These are phyloP conservation scores for Drosophila lini DNA, from an alignment of 1,140 invertebrate genomes.

Conservation along the genomic window DNA sequence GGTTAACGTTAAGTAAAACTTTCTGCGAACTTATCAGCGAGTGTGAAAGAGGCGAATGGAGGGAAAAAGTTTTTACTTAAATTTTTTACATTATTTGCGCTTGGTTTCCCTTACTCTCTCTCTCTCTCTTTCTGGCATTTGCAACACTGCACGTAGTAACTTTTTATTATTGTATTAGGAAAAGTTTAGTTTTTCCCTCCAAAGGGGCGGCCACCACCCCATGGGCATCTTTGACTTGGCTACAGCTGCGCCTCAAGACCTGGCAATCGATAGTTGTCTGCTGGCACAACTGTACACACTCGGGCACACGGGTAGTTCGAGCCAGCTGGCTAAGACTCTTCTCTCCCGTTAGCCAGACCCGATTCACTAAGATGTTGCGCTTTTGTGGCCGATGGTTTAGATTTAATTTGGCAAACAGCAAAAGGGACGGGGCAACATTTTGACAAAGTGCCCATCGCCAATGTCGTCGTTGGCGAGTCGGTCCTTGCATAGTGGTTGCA, in stretches of 20 bases:
- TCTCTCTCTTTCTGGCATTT: constrained; percentile 1
- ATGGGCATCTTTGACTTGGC: constrained; percentile 57
- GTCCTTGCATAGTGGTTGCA: constrained; percentile 35
- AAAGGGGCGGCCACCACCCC: constrained; percentile 1
- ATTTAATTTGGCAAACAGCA: constrained; percentile 62
- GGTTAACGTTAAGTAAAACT: constrained; percentile 66
- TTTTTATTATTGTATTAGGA: constrained; percentile 81
- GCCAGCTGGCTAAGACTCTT: neutral
- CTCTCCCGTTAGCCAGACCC: neutral
- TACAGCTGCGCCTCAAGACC: constrained; percentile 40
- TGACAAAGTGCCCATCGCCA: constrained; percentile 52
- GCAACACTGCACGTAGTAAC: constrained; percentile 73
- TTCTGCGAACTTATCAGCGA: constrained; percentile 62
- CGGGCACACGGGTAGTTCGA: constrained; percentile 3
- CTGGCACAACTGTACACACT: constrained; percentile 51
- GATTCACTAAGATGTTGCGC: constrained; percentile 36
- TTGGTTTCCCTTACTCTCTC: constrained; percentile 3
- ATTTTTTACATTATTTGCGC: constrained; percentile 58
- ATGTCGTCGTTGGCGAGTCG: constrained; percentile 24
- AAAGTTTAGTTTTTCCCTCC: constrained; percentile 67
- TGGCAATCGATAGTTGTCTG: constrained; percentile 60
- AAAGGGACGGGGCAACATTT: constrained; percentile 54
- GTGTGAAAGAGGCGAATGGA: constrained; percentile 18
- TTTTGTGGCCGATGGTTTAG: constrained; percentile 51
- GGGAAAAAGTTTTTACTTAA: constrained; percentile 67